Evolutionary conservation across 2,113 vertebrate genomes (phyloP).

Genomic region (Megaceryle maxima): DNA sequence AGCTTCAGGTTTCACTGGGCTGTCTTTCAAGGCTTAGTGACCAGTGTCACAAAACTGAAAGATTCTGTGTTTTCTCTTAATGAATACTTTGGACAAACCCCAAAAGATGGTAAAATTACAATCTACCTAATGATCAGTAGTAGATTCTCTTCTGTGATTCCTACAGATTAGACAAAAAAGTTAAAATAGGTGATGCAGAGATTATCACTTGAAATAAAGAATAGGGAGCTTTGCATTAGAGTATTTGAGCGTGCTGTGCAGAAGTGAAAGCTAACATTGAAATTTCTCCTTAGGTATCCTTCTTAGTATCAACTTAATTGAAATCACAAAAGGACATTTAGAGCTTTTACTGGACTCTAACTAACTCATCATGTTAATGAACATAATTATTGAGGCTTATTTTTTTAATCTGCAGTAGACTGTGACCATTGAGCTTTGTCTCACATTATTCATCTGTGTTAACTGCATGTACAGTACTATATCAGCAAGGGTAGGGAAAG

Average conservation of each 20-base stretch:
- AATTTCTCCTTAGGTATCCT: constrained; percentile 10
- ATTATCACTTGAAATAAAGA: background rate
- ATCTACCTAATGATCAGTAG: background rate
- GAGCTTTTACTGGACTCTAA: constrained; percentile 9
- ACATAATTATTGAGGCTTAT: background rate
- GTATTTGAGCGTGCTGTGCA: background rate
- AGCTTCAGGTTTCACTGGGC: background rate
- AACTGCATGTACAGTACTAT: background rate
- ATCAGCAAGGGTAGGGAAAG: background rate
- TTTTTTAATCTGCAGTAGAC: background rate
- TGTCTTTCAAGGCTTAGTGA: background rate
- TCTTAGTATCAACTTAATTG: background rate
- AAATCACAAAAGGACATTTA: background rate
- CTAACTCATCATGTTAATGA: background rate
- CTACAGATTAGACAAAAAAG: background rate
- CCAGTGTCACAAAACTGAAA: background rate
- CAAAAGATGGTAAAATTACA: background rate
- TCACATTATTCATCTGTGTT: background rate
- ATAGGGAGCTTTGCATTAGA: background rate
- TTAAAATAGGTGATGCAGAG: background rate
- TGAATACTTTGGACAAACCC: background rate
- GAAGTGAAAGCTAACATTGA: background rate
- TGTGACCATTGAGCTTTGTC: background rate
- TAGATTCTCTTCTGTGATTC: background rate
- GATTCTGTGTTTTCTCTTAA: background rate